Conservation (phyloP, 1,140 invertebrate species). For the Lasioglossum albipes region DNA sequence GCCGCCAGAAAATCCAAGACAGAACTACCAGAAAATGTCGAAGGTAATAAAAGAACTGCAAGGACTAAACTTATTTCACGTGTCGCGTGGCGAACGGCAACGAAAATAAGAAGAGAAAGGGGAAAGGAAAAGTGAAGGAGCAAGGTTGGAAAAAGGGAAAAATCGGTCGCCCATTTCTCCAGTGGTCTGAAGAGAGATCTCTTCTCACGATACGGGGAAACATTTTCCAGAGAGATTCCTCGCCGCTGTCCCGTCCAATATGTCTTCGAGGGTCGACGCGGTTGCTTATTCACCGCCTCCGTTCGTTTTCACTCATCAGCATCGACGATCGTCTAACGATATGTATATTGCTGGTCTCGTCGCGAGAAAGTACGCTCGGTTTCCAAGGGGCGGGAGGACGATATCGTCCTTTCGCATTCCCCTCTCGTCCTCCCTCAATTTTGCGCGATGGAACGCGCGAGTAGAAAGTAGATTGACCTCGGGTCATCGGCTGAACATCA, state of each 20-base stretch:
- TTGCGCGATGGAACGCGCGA: conserved; percentile 67
- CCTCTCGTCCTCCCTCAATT: conserved; percentile 42
- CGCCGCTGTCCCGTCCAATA: conserved; percentile 21
- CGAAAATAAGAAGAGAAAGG: too few relatives aligned
- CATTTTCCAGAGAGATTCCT: conserved; percentile 8
- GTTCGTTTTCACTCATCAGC: conserved; percentile 64
- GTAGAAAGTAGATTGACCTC: conserved; percentile 75
- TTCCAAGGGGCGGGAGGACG: conserved; percentile 39
- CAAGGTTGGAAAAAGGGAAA: background rate
- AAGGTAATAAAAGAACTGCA: too few relatives aligned
- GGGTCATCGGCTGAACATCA: conserved; percentile 68
- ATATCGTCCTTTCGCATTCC: conserved; percentile 10
- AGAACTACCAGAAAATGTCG: too few relatives aligned
- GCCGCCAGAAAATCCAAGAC: too few relatives aligned
- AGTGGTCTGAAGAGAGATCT: background rate
- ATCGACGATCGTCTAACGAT: conserved; percentile 48
- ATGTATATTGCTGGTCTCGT: conserved; percentile 32
- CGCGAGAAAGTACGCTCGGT: conserved; percentile 67
- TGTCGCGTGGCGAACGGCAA: too few relatives aligned
- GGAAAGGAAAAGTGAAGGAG: too few relatives aligned
- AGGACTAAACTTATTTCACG: too few relatives aligned
- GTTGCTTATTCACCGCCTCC: conserved; percentile 46
- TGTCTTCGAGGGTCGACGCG: conserved; percentile 36
- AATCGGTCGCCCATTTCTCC: background rate
- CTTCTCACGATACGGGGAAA: conserved; percentile 27